Conservation (phyloP, 2,113 vertebrate species). For the Mormyrus lacerda region DNA sequence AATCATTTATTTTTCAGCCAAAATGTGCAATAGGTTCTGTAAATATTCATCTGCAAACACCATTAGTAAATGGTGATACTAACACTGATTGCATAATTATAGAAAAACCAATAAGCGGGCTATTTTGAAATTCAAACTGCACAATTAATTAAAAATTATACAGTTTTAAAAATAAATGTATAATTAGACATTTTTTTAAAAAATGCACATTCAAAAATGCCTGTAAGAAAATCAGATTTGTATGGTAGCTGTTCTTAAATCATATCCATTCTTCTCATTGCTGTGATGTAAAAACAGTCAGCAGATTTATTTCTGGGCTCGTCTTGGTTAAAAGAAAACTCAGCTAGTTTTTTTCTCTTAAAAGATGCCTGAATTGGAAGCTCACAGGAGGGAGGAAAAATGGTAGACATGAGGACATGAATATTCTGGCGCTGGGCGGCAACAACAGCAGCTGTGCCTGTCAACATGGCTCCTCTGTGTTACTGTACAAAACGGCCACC, state of each 20-base stretch:
- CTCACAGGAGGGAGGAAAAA: not conserved
- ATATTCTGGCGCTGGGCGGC: not conserved
- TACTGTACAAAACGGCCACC: not conserved
- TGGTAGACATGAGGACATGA: not conserved
- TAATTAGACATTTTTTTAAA: not conserved
- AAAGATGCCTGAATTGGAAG: not conserved
- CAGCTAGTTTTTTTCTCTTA: not conserved
- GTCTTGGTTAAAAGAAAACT: conserved; percentile 18
- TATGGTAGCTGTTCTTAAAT: not conserved
- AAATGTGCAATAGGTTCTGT: not conserved
- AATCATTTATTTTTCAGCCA: not conserved
- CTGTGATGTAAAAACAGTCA: not conserved
- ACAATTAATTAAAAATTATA: not conserved
- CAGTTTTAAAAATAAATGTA: not conserved
- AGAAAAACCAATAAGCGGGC: not conserved
- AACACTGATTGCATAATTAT: not conserved
- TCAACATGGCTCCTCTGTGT: not conserved
- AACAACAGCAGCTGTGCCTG: not conserved
- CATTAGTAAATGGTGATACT: not conserved
- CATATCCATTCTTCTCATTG: not conserved
- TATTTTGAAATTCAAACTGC: not conserved
- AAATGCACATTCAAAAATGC: not conserved
- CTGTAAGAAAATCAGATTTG: not conserved
- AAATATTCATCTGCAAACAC: not conserved
- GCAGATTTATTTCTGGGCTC: conserved; percentile 9